Conservation (phyloP, 2,888 invertebrate genomes). For the Chloroclystis v-ata region DNA sequence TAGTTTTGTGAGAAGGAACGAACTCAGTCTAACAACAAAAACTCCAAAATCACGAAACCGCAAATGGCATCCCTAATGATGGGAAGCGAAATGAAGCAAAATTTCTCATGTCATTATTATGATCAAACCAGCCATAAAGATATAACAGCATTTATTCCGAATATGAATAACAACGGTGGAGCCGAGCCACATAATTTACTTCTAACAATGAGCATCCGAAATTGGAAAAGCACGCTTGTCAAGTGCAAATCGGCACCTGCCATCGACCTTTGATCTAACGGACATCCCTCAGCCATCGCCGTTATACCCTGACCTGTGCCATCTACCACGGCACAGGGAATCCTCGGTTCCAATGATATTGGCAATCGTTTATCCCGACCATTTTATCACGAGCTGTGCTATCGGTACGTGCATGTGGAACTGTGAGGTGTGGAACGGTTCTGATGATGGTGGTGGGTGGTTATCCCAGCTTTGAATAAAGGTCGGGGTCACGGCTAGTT, state of each 20-base stretch:
- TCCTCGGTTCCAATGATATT: conserved; percentile 22
- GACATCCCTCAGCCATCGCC: conserved; percentile 48
- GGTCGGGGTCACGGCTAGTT: conserved; percentile 70
- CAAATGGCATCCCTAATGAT: conserved; percentile 34
- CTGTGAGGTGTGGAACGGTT: conserved; percentile 25
- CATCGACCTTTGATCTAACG: conserved; percentile 70
- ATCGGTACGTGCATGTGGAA: conserved; percentile 17
- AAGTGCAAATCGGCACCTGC: conserved; percentile 72
- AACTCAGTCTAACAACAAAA: not conserved
- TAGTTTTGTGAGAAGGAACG: too few species aligned
- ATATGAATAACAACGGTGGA: not conserved
- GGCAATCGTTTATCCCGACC: conserved; percentile 30
- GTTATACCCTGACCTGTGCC: conserved; percentile 24
- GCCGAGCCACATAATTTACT: conserved; percentile 48
- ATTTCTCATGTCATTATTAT: not conserved
- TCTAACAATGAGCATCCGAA: conserved; percentile 65
- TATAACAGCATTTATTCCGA: not conserved
- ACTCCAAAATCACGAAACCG: conserved; percentile 12
- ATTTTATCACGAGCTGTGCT: conserved; percentile 23
- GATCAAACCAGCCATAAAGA: not conserved
- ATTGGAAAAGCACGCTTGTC: conserved; percentile 67
- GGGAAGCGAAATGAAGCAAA: conserved; percentile 29
- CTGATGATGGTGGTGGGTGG: conserved; percentile 30
- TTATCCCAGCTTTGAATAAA: conserved; percentile 61
- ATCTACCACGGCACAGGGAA: conserved; percentile 16